Conservation (phyloP, 2,113 vertebrate species). For the Carollia perspicillata region DNA sequence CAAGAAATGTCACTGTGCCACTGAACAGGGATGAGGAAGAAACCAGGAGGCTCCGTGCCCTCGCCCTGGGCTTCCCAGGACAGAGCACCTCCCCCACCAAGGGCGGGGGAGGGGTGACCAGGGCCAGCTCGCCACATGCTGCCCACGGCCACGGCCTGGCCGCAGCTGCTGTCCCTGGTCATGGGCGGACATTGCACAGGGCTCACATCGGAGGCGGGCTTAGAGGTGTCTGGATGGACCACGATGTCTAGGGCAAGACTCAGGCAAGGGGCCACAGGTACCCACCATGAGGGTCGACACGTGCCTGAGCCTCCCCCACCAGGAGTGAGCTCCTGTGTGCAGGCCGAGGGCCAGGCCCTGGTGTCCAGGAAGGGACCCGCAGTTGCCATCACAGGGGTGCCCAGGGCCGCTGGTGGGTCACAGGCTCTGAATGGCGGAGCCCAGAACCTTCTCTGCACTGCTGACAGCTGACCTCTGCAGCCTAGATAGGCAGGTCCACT, state of each 20-base stretch:
- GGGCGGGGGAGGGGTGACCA: too few relatives aligned
- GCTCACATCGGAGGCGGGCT: background rate
- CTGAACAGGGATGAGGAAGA: too few relatives aligned
- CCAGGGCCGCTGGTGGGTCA: rapidly evolving
- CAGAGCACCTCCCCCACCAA: rapidly evolving
- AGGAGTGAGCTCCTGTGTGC: background rate
- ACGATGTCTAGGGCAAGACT: background rate
- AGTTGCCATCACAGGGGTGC: background rate
- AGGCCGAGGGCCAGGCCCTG: background rate
- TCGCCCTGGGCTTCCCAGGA: too few relatives aligned
- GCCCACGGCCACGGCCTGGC: background rate
- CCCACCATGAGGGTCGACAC: rapidly evolving
- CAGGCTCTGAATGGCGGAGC: background rate
- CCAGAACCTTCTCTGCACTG: background rate
- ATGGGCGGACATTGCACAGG: rapidly evolving
- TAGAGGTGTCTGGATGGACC: background rate
- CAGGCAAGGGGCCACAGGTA: rapidly evolving
- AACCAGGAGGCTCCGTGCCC: background rate
- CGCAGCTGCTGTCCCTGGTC: slow-evolving; percentile 64
- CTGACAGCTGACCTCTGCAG: background rate
- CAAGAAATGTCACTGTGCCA: background rate
- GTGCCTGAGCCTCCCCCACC: background rate
- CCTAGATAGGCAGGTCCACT: background rate
- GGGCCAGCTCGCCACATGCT: too few relatives aligned
- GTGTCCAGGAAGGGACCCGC: background rate